Conservation (phyloP, 1,140 invertebrate genomes). For the Drusus annulatus region DNA sequence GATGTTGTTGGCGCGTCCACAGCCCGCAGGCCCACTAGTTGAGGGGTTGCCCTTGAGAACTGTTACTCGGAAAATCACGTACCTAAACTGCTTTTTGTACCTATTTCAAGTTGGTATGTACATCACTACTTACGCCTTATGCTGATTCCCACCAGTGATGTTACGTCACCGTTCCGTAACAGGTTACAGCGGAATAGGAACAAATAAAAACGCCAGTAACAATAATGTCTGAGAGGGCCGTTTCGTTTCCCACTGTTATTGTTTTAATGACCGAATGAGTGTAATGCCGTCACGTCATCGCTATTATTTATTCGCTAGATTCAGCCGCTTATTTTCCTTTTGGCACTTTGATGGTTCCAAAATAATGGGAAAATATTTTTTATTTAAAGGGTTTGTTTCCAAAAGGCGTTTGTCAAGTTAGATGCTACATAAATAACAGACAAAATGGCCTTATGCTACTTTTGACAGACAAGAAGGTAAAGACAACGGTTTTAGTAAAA, state of each 20-base stretch:
- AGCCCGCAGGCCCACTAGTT: background rate
- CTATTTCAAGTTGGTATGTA: too few relatives aligned
- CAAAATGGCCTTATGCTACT: too few relatives aligned
- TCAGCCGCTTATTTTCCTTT: background rate
- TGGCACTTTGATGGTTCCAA: too few relatives aligned
- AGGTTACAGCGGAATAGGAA: conserved; percentile 22
- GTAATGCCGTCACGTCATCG: conserved; percentile 5
- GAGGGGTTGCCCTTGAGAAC: conserved; percentile 10
- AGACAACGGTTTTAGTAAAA: too few relatives aligned
- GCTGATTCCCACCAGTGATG: background rate
- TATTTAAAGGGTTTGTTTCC: too few relatives aligned
- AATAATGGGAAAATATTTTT: too few relatives aligned
- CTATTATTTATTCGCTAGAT: background rate
- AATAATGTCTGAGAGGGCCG: background rate
- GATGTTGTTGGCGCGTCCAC: background rate
- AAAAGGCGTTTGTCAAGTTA: too few relatives aligned
- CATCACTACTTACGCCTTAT: too few relatives aligned
- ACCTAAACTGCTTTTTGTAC: too few relatives aligned
- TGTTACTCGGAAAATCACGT: background rate
- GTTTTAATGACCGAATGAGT: background rate
- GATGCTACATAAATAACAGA: too few relatives aligned
- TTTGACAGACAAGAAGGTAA: too few relatives aligned
- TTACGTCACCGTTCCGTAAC: conserved; percentile 21
- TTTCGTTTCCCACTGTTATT: conserved; percentile 27
- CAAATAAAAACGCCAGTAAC: background rate